A percentile compares a stretch with the other conserved stretches of the same genome.
These are phyloP conservation scores for Drosophila kanekoi DNA, from an alignment of 2,888 invertebrate genomes.

Conservation along the genomic window DNA sequence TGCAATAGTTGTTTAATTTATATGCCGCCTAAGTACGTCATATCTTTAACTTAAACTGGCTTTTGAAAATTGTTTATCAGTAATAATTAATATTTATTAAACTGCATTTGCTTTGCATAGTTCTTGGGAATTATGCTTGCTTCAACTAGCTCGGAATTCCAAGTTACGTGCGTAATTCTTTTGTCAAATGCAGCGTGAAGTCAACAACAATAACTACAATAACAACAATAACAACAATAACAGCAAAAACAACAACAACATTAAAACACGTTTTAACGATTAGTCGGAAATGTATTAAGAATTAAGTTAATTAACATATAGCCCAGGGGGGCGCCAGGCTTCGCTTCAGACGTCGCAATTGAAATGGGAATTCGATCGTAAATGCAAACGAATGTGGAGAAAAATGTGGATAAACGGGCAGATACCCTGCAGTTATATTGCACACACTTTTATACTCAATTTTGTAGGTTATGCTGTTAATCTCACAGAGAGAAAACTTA, in stretches of 20 bases:
- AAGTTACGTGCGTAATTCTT: constrained; percentile 4
- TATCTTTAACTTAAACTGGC: not conserved
- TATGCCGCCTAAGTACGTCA: not conserved
- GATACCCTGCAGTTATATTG: no score
- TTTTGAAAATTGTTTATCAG: not conserved
- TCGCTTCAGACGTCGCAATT: constrained; percentile 25
- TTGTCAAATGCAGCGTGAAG: constrained; percentile 5
- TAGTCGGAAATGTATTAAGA: constrained; percentile 21
- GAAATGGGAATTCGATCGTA: constrained; percentile 17
- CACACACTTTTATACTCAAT: no score
- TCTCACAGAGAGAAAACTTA: no score
- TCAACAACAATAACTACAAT: not conserved
- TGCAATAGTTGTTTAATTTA: not conserved
- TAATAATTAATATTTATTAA: not conserved
- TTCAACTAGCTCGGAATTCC: constrained; percentile 4
- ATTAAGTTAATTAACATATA: constrained; percentile 19
- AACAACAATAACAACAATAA: not conserved
- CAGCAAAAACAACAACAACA: constrained; percentile 3
- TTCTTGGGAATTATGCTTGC: constrained; percentile 24
- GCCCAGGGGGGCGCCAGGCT: constrained; percentile 13
- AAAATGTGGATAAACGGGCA: not conserved
- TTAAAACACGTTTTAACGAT: constrained; percentile 21
- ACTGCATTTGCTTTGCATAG: constrained; percentile 5
- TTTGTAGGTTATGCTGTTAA: no score
- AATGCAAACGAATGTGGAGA: not conserved